Conservation (phyloP, 2,888 invertebrate genomes). For the Heliconius aoede region DNA sequence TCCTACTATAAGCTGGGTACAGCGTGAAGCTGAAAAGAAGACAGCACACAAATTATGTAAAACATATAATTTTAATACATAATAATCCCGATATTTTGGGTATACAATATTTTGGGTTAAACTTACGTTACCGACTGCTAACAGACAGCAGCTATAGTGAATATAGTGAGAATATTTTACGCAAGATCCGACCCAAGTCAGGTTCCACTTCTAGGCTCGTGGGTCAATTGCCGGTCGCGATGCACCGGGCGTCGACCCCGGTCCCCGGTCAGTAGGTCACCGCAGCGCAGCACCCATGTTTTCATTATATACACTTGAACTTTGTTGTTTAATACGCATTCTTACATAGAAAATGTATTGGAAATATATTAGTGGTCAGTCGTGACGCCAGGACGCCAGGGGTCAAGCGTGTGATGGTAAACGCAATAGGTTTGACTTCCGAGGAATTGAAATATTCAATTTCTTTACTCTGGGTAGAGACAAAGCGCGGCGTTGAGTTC, state of each 20-base stretch:
- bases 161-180: slow-evolving; percentile 40
- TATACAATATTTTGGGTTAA: background rate
- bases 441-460: no score
- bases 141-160: background rate
- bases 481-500: no score
- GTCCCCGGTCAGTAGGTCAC: slow-evolving; percentile 80
- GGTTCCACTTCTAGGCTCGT: slow-evolving; percentile 60
- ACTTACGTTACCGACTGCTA: background rate
- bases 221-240: slow-evolving; percentile 62
- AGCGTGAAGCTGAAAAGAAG: no score
- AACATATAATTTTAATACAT: background rate
- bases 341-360: background rate
- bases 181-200: slow-evolving; percentile 45
- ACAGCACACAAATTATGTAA: background rate
- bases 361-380: no score
- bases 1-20: no score
- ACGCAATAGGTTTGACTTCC: no score
- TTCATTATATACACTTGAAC: slow-evolving; percentile 73
- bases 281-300: slow-evolving; percentile 60
- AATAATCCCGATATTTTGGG: background rate
- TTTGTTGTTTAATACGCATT: slow-evolving; percentile 53
- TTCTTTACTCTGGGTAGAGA: no score
- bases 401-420: no score
- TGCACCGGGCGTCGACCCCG: slow-evolving; percentile 76
- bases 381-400: no score